Base-by-base conservation (phyloP, 2,113 vertebrate species). In the Setophaga kirtlandii region DNA sequence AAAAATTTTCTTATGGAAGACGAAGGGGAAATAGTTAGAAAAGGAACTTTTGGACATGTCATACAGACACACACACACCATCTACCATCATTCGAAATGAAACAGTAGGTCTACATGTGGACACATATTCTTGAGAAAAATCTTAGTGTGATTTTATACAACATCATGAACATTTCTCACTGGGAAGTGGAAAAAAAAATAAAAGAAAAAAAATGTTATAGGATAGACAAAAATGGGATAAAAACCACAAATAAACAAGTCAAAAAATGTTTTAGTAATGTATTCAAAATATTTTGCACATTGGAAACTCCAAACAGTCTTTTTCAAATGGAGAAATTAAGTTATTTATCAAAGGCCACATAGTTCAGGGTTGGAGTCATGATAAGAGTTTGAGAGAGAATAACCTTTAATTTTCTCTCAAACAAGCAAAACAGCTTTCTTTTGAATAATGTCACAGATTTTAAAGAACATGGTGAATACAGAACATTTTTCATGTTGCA, bases 401-500 rank as follows among this genome's bases (percentile, higher is more conserved):
- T 76, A 68, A 58, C 12, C 20, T 69, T 81, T 64, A n/a, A 53
- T 58, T 94, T 85, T 78, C 44, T 89, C 21, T 71, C 49, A 79
- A 55, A 58, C 2, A 83, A 89, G 12, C 2, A 73, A 49, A 44
- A 65, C 5, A 46, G 4, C 37, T 88, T 87, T 85, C 14, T 90
- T 93, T 80, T 30, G 14, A 79, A 56, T 5, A 41, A 10, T 71
- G 28, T 46, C 56, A 76, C 20, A 62, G 20, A 53, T 83, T 69
- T 88, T 63, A 52, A 83, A 92, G 50, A 86, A 35, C 64, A 30
- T 35, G 16, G 80, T 83, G 64, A 86, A 79, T 69, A 73, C 14
- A 77, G 20, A 88, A 42, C 4, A 77, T 59, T 87, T 79, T 79
- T 79, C 58, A 41, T 67, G 59, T 70, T 77, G 8, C 24, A 71